Evolutionary conservation across 2,888 invertebrate genomes (phyloP).

Genomic region (Empis stercorea): DNA sequence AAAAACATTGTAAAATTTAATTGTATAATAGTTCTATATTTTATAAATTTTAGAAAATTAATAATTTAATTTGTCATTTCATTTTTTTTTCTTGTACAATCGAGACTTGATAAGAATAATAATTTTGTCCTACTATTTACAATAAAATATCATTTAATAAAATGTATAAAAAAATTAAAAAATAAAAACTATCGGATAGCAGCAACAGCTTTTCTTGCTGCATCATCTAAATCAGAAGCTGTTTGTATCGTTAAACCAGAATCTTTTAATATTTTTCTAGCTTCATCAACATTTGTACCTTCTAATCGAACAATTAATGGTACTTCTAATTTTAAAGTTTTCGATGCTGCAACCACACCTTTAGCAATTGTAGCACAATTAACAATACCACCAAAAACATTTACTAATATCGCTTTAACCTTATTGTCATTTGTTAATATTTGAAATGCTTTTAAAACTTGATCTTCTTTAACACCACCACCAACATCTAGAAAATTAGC

Average conservation of each 20-base stretch:
- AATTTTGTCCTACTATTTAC: too few relatives aligned
- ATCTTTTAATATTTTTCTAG: constrained; percentile 65
- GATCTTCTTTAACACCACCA: constrained; percentile 86
- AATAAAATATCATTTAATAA: background rate
- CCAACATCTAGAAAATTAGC: constrained; percentile 99
- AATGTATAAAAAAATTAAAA: background rate
- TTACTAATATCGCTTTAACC: constrained; percentile 91
- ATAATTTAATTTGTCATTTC: too few relatives aligned
- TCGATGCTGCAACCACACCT: constrained; percentile 83
- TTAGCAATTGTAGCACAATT: constrained; percentile 95
- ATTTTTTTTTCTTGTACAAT: too few relatives aligned
- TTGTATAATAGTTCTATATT: too few relatives aligned
- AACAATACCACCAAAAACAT: constrained; percentile 97
- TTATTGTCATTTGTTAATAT: constrained; percentile 76
- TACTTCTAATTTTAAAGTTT: constrained; percentile 61
- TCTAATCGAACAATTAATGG: constrained; percentile 90
- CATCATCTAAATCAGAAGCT: constrained; percentile 81
- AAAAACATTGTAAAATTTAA: too few relatives aligned
- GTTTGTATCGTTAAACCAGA: constrained; percentile 75
- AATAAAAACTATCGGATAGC: constrained; percentile 22
- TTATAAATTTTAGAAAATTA: too few relatives aligned
- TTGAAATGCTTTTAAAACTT: constrained; percentile 85
- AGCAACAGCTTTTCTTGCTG: constrained; percentile 75
- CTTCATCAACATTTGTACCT: constrained; percentile 84
- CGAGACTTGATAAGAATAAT: too few relatives aligned